phyloP scores from a whole-genome alignment of 2,888 invertebrate genomes.

The Caenorhabditis japonica region DNA sequence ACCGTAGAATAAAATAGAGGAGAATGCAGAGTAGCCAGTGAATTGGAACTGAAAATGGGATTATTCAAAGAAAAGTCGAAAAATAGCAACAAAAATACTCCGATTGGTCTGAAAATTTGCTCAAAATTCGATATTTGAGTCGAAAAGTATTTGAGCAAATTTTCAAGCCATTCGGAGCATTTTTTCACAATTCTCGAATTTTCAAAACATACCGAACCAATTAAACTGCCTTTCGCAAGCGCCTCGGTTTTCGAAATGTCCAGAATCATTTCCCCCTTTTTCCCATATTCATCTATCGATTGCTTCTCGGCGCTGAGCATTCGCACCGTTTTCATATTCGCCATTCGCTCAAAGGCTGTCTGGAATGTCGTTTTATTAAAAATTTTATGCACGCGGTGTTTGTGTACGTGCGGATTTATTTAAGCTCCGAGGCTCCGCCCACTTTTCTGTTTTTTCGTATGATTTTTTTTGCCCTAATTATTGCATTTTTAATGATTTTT shows the following conservation, averaged over 20 bases:
- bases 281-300: constrained; percentile 84
- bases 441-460: too few relatives aligned
- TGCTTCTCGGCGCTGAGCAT: constrained; percentile 88
- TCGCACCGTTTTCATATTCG: constrained; percentile 92
- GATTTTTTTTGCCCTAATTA: not conserved
- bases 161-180: too few relatives aligned
- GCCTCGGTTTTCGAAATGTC: constrained; percentile 87
- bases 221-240: constrained; percentile 88
- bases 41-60: constrained; percentile 61
- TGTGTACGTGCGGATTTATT: too few relatives aligned
- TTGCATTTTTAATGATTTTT: too few relatives aligned
- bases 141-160: too few relatives aligned
- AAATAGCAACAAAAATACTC: too few relatives aligned
- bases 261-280: constrained; percentile 84
- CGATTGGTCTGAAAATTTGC: too few relatives aligned
- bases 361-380: not conserved
- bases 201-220: constrained; percentile 83
- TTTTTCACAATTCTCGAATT: not conserved
- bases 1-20: constrained; percentile 70
- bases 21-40: constrained; percentile 67
- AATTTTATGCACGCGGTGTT: too few relatives aligned
- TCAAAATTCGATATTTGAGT: not conserved
- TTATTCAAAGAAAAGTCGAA: not conserved
- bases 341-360: constrained; percentile 82
- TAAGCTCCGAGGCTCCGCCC: too few relatives aligned